Percentiles rank a stretch among this genome's conserved stretches.
Conservation (phyloP, 2,797 vertebrate genomes). For the Ispidina lecontei region DNA sequence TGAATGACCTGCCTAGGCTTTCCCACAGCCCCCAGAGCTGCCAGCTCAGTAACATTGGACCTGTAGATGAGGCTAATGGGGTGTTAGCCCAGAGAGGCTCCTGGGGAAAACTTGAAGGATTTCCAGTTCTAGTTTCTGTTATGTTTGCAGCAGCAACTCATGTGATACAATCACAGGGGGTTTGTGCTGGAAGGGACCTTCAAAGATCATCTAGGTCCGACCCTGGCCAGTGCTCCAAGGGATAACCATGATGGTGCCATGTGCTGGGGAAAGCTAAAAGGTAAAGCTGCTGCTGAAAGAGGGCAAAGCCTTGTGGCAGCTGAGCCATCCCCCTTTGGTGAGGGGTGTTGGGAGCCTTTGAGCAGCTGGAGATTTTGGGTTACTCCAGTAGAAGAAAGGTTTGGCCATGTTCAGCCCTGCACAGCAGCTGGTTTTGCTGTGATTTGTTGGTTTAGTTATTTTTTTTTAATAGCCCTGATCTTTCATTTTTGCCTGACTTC, state of each 20-base stretch:
- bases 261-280: background rate
- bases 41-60: background rate
- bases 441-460: background rate
- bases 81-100: background rate
- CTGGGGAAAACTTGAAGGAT: background rate
- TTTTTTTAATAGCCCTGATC: background rate
- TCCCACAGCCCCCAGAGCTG: background rate
- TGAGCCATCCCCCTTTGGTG: rapidly evolving
- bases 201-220: background rate
- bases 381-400: rapidly evolving
- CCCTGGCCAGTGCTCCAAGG: rapidly evolving
- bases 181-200: background rate
- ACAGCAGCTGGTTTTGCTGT: background rate
- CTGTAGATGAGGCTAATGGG: rapidly evolving
- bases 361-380: background rate
- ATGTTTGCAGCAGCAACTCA: background rate
- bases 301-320: background rate
- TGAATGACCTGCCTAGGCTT: background rate
- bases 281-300: background rate
- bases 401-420: rapidly evolving
- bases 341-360: background rate
- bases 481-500: background rate
- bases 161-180: rapidly evolving
- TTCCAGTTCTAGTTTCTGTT: background rate
- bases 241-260: rapidly evolving